phyloP scores from a whole-genome alignment of 1,140 invertebrate species.

The Zaprionus davidi region DNA sequence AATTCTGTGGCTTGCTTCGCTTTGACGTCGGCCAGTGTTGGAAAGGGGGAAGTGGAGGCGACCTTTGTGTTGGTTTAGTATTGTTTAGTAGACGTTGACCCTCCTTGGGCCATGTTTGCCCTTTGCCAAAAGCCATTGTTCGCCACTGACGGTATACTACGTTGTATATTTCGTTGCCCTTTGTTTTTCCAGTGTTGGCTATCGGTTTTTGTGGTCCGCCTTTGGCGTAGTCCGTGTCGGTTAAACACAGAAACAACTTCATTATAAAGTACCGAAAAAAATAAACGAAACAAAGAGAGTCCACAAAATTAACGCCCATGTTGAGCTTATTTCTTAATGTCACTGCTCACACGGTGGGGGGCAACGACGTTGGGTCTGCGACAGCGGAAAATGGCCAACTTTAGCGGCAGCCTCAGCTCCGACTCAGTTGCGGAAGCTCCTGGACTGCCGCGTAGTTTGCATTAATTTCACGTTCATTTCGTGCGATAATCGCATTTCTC shows the following conservation, averaged over 20 bases:
- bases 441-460: slow-evolving; percentile 66
- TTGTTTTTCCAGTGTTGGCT: slow-evolving; percentile 21
- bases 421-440: neutral
- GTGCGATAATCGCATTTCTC: slow-evolving; percentile 79
- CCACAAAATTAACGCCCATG: slow-evolving; percentile 70
- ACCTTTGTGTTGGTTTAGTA: slow-evolving; percentile 13
- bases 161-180: slow-evolving; percentile 12
- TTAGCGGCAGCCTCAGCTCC: neutral
- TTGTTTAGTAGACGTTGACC: slow-evolving; percentile 46
- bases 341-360: neutral
- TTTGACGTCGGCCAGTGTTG: slow-evolving; percentile 59
- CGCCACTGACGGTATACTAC: too few species aligned
- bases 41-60: neutral
- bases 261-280: slow-evolving; percentile 43
- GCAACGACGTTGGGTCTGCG: neutral
- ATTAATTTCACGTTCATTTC: slow-evolving; percentile 81
- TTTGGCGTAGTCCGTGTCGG: slow-evolving; percentile 59
- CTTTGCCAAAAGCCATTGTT: slow-evolving; percentile 53
- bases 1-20: slow-evolving; percentile 29
- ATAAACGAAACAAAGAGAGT: slow-evolving; percentile 17
- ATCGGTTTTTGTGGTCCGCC: slow-evolving; percentile 51
- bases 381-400: slow-evolving; percentile 3
- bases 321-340: slow-evolving; percentile 63
- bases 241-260: slow-evolving; percentile 50
- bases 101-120: slow-evolving; percentile 35